Evolutionary conservation across 2,888 invertebrate species (phyloP), one percentile per base, ranked within the genome.

Genomic region (Metacarcinus magister): DNA sequence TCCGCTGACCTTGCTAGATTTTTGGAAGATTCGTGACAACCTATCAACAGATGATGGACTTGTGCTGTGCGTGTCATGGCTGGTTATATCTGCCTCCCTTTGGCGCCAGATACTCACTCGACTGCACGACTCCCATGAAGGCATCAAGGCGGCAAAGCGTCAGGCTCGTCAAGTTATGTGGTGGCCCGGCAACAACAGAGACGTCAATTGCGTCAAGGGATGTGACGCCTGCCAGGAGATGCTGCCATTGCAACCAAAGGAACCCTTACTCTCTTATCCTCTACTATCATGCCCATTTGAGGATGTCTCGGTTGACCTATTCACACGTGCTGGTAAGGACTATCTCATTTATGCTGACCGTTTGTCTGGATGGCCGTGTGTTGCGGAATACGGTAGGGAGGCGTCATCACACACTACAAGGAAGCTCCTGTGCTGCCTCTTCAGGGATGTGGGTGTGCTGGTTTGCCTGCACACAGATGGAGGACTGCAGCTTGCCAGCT

Each of bases 121-220:
- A 10, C 96, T 96, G 10, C 97, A 97, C 48, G 94, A 95, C 16
- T 75, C 92, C 16, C 97, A 97, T 82, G 48, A 90, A 2, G 97
- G 97, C 2, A 91, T 97, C 39, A 2, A 39, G 2, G 39, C 39
- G 2, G 2, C 39, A 39, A 39, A 39, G 39, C 39, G 39, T 39
- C 39, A 2, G 39, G 39, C 39, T 39, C 39, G 39, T 39, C 39
- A 39, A 39, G 39, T 39, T 39, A 2, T 39, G 0, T 39, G 39
- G 39, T 39, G 39, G 39, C 39, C 39, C 39, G 39, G 39, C 2
- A 39, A 1, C 39, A 39, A 39, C 2, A 39, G 39, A 0, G 39
- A 39, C 2, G 2, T 2, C 39, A 94, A 48, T 28, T 28, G 19
- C 0, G 87, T 94, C 0, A 4, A 5, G 3, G 7, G 46, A 19